Evolutionary conservation across 2,888 invertebrate genomes (phyloP).

Genomic region (Gnatocerus cornutus): DNA sequence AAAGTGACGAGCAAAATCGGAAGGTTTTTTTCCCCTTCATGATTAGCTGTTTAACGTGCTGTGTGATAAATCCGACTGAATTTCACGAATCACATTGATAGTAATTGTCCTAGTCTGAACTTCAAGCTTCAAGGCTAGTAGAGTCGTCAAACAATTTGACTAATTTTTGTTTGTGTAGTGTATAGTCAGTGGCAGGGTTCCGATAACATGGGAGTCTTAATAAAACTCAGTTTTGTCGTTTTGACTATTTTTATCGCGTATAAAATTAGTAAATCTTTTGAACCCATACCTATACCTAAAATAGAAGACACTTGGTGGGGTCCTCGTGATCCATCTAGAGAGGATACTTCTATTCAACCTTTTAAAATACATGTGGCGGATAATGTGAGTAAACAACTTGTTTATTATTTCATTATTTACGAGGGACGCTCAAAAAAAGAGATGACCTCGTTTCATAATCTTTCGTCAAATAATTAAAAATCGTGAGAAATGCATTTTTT

Average conservation of each 20-base stretch:
- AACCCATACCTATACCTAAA: constrained; percentile 58
- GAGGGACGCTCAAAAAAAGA: background rate
- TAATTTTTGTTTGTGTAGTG: background rate
- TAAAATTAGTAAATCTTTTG: constrained; percentile 35
- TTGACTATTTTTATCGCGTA: constrained; percentile 28
- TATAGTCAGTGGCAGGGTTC: no score
- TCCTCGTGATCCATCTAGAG: constrained; percentile 70
- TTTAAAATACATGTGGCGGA: constrained; percentile 77
- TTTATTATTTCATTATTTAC: background rate
- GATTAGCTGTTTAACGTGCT: no score
- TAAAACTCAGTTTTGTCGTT: constrained; percentile 10
- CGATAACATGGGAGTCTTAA: constrained; percentile 7
- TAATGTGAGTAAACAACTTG: constrained; percentile 71
- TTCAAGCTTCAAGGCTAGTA: background rate
- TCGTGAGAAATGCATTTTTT: no score
- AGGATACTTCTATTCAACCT: constrained; percentile 74
- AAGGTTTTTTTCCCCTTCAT: no score
- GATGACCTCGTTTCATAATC: no score
- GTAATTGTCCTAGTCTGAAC: no score
- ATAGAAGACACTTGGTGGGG: constrained; percentile 77
- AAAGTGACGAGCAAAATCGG: no score
- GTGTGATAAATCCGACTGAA: no score
- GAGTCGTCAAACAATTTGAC: background rate
- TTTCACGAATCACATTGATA: no score
- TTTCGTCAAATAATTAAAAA: no score